A percentile compares a stretch with the other conserved stretches of the same genome.
Evolutionary conservation across 2,797 vertebrate species (phyloP).

Genomic region (Gallirallus australis): DNA sequence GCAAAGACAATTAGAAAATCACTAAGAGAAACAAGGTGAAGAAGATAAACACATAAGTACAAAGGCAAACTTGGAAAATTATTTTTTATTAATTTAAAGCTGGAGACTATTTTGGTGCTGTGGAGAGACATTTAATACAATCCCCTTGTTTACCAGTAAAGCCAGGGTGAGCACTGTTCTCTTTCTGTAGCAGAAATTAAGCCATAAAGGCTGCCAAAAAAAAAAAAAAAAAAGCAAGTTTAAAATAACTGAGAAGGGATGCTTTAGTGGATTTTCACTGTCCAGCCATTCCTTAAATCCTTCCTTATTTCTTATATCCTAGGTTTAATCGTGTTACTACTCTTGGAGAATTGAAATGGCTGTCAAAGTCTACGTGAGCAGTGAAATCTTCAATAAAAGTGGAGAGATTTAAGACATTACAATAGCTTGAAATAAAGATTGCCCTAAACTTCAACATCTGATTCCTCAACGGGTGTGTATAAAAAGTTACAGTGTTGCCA

Average conservation of each 20-base stretch:
- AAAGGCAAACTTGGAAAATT: background rate
- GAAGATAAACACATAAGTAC: background rate
- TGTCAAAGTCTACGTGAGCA: background rate
- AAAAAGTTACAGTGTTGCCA: background rate
- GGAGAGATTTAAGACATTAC: background rate
- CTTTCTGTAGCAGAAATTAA: background rate
- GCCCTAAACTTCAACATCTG: background rate
- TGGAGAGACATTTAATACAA: background rate
- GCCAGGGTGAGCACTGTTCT: background rate
- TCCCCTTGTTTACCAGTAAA: background rate
- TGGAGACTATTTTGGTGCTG: background rate
- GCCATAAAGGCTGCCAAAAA: background rate
- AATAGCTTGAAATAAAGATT: background rate
- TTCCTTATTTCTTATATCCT: background rate
- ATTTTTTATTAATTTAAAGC: background rate
- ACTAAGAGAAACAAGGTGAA: background rate
- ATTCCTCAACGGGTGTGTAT: background rate
- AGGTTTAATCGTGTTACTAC: background rate
- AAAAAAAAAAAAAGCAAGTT: background rate
- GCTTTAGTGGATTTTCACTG: background rate
- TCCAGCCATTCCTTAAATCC: constrained; percentile 1
- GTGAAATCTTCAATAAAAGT: background rate
- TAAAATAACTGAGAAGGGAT: background rate
- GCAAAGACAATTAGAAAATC: background rate
- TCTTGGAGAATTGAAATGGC: background rate